Evolutionary conservation across 1,140 invertebrate species (phyloP), one percentile per base, ranked within the genome.

Genomic region (Brachionus manjavacas): DNA sequence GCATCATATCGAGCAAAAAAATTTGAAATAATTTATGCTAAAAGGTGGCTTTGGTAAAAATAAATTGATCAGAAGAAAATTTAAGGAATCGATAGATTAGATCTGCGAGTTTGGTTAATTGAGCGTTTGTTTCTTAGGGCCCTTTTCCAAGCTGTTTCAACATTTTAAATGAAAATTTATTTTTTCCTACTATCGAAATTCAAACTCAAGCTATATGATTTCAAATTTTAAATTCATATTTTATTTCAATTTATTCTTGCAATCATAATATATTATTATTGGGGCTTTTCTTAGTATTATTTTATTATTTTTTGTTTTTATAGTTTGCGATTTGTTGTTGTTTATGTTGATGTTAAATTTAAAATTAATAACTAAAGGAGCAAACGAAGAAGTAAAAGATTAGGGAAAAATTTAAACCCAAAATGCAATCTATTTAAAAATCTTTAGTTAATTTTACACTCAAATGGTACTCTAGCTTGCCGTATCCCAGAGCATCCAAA

Each of bases 301-400:
- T 68, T 68, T 68, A 68, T 68, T 68, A 68, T 68, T 68, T 68
- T 68, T 68, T n/a, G 14, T 68, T 68, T 68, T 68, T 68, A 68
- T 68, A 68, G 31, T n/a, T 68, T 68, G 31, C 66, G 66, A 68
- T 68, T 68, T 68, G 66, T 68, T 68, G 66, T 68, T 68, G 31
- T 68, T 68, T 68, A 68, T 68, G 66, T 68, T 68, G 66, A 68
- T 68, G 25, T 68, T 68, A 68, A 39, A 31, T 68, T 68, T 68
- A 9, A 68, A 68, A 68, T 68, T 68, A 68, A 68, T 68, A 68
- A 68, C 25, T 68, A 31, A 68, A 68, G 66, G 23, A 68, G 66
- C 25, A 68, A 39, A 31, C 31, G 66, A 68, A 68, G 31, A 68
- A 68, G 25, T 68, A 68, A 68, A 39, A 68, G 14, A 68, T 39